These are phyloP conservation scores for Charaxes varanes DNA, from an alignment of 1,140 invertebrate genomes.

Conservation along the genomic window DNA sequence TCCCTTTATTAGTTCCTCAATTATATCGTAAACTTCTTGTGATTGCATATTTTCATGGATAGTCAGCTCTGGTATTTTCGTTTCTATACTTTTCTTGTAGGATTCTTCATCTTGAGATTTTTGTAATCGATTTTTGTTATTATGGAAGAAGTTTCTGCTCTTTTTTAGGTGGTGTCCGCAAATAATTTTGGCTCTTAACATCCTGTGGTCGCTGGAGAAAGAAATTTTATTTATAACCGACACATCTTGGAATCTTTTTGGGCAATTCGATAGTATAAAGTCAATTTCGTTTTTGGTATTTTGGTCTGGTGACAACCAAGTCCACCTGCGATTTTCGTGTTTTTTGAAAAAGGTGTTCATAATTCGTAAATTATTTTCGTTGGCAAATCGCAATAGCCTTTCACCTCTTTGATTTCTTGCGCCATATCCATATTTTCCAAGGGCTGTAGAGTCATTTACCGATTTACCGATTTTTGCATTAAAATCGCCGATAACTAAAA, in stretches of 20 bases:
- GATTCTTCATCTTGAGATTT: too few relatives aligned
- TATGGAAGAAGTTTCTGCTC: too few relatives aligned
- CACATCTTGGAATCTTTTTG: conserved; percentile 10
- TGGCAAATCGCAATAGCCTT: conserved; percentile 18
- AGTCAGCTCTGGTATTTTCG: too few relatives aligned
- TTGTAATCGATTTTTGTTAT: too few relatives aligned
- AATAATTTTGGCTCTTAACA: conserved; percentile 1
- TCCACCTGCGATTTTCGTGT: conserved; percentile 27
- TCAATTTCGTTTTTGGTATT: conserved; percentile 21
- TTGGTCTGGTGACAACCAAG: conserved; percentile 19
- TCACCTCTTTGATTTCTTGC: conserved; percentile 18
- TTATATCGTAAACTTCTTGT: too few relatives aligned
- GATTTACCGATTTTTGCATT: conserved; percentile 15
- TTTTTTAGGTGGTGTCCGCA: conserved; percentile 5
- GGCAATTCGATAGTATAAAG: conserved; percentile 20
- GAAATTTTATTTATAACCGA: conserved; percentile 15
- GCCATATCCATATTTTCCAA: conserved; percentile 13
- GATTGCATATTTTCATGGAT: too few relatives aligned
- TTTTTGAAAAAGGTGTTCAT: too few relatives aligned
- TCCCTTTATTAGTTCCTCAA: conserved; percentile 11
- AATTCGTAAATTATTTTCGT: conserved; percentile 20
- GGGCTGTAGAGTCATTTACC: not conserved
- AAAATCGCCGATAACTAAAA: conserved; percentile 23
- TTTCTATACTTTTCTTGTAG: too few relatives aligned
- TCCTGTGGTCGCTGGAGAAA: conserved; percentile 11